Percentiles rank a stretch among this genome's conserved stretches.
phyloP scores from a whole-genome alignment of 1,140 invertebrate species.

The Drosophila azteca region DNA sequence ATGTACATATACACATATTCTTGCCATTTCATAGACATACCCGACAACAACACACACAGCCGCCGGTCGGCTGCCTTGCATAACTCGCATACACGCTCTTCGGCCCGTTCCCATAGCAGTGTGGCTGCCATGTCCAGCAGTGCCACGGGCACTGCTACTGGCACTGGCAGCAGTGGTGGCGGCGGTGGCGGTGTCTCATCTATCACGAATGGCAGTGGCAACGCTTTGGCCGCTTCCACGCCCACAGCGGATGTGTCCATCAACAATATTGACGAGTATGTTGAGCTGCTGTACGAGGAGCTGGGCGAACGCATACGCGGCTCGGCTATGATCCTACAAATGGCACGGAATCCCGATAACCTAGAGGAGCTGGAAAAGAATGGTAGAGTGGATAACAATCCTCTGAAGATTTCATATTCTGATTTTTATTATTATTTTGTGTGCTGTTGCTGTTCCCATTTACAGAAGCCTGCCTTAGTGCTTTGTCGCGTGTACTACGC shows the following conservation, averaged over 20 bases:
- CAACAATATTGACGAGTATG: slow-evolving; percentile 95
- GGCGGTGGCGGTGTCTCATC: slow-evolving; percentile 21
- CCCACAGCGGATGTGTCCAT: slow-evolving; percentile 86
- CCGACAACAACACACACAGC: slow-evolving; percentile 73
- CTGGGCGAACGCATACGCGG: slow-evolving; percentile 96
- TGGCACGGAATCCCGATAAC: slow-evolving; percentile 97
- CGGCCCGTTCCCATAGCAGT: slow-evolving; percentile 56
- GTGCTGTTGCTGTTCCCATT: slow-evolving; percentile 3
- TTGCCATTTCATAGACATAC: slow-evolving; percentile 49
- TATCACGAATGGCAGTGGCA: slow-evolving; percentile 26
- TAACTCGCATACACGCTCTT: slow-evolving; percentile 59
- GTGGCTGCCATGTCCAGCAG: slow-evolving; percentile 47
- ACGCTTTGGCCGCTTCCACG: slow-evolving; percentile 24
- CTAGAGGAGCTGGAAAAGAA: slow-evolving; percentile 96
- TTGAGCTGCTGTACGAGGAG: slow-evolving; percentile 98
- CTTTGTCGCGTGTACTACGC: slow-evolving; percentile 95
- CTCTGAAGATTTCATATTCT: not conserved
- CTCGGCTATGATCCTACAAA: slow-evolving; percentile 94
- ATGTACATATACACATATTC: not conserved
- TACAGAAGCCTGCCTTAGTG: slow-evolving; percentile 96
- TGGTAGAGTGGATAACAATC: slow-evolving; percentile 85
- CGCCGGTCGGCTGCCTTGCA: slow-evolving; percentile 61
- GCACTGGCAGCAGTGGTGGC: slow-evolving; percentile 10
- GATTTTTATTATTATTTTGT: not conserved
- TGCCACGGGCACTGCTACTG: slow-evolving; percentile 2